Base-by-base conservation (phyloP, 2,888 invertebrate species). In the Netelia melanura region DNA sequence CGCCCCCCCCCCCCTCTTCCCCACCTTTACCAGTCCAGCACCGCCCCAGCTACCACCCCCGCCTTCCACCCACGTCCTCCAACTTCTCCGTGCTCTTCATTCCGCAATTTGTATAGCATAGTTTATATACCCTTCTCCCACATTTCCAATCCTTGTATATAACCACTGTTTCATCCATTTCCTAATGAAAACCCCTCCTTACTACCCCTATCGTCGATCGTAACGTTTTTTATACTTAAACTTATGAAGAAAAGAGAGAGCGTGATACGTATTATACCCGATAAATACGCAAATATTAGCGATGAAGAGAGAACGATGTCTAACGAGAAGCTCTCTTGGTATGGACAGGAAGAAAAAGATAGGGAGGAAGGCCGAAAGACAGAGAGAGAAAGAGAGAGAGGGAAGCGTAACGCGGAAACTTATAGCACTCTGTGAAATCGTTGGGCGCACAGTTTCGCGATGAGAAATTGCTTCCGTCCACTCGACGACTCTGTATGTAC, bases 181-280 rank as follows among this genome's bases (percentile, higher is more conserved):
- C 87, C 84, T 88, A 88, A 88, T 88, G 87, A 88, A 88, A 88
- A 44, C 56, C 79, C 61, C 23, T 14, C 62, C 61, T n/a, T 30
- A 43, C 43, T 11, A 21, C 76, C 88, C 88, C 90, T 86, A 88
- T 90, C 89, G 89, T 89, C 65, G 68, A 30, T 6, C 64, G 17
- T 30, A 61, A 89, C 90, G 89, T 91, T 91, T 92, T 91, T 92
- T 90, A 90, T 91, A 90, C 90, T 90, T 89, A 90, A 91, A 90
- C 90, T 90, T 89, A 88, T 88, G 89, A 90, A 90, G 30, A 78
- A 72, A 48, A 43, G 64, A 65, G 82, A n/a, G 72, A 65, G 64
- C 21, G 71, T 71, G 82, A 82, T 43, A 30, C 30, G 17, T 70
- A 54, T 70, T 70, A 54, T 70, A 17, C n/a, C 6, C 14, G 30